These are phyloP conservation scores for Sanderia malayensis DNA, from an alignment of 30 jellyfish, hydroid and myxozoan genomes.

Conservation along the genomic window DNA sequence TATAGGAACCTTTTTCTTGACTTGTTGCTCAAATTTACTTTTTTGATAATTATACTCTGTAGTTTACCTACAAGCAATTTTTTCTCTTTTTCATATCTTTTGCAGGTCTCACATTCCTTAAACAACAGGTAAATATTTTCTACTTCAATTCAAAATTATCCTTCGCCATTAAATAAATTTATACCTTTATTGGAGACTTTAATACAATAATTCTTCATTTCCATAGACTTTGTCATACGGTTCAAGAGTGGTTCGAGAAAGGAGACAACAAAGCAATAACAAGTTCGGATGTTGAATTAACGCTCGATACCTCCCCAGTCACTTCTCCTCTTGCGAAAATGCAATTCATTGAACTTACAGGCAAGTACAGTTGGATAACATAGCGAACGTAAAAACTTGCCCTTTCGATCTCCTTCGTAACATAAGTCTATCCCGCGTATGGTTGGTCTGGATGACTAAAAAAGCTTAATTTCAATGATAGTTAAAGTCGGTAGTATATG, in stretches of 20 bases:
- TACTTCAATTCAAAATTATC: background rate
- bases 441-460: too few relatives aligned
- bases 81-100: too few relatives aligned
- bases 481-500: too few relatives aligned
- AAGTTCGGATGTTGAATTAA: slow-evolving; percentile 66
- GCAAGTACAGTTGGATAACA: too few relatives aligned
- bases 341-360: slow-evolving; percentile 59
- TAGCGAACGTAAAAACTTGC: too few relatives aligned
- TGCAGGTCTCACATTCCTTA: slow-evolving; percentile 51
- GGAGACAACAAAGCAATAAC: slow-evolving; percentile 44
- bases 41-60: background rate
- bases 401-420: too few relatives aligned
- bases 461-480: too few relatives aligned
- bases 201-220: background rate
- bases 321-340: slow-evolving; percentile 32
- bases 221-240: slow-evolving; percentile 43
- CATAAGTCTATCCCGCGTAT: too few relatives aligned
- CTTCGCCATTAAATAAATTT: too few relatives aligned
- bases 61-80: too few relatives aligned
- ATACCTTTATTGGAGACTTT: too few relatives aligned
- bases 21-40: background rate
- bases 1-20: background rate
- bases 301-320: slow-evolving; percentile 43
- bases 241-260: slow-evolving; percentile 59
- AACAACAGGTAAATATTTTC: slow-evolving; percentile 48